Evolutionary conservation across 2,797 vertebrate species (phyloP).

Genomic region (Petrocephalus schoutedeni): DNA sequence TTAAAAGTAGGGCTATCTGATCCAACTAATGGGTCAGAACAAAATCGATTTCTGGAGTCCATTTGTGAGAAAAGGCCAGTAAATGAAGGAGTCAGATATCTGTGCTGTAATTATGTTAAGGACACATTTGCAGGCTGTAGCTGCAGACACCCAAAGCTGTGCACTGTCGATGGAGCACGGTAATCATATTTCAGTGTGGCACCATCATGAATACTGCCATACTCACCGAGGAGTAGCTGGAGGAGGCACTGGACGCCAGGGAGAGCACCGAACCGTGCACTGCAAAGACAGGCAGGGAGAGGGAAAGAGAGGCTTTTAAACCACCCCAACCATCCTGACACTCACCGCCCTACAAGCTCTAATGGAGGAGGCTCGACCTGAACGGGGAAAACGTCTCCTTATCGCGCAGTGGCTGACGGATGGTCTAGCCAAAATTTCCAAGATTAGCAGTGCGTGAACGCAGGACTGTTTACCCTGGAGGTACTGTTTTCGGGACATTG

Average conservation of each 20-base stretch:
- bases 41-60: not conserved
- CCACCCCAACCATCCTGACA: not conserved
- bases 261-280: constrained; percentile 93
- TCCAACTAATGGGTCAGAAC: not conserved
- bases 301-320: not conserved
- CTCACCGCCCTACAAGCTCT: not conserved
- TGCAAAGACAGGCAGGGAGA: constrained; percentile 50
- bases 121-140: not conserved
- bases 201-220: not conserved
- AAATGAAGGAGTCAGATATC: not conserved
- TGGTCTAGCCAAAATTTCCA: not conserved
- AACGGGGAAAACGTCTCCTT: not conserved
- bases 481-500: not conserved
- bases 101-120: not conserved
- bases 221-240: constrained; percentile 93
- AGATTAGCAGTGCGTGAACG: not conserved
- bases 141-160: not conserved
- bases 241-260: constrained; percentile 90
- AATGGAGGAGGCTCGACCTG: not conserved
- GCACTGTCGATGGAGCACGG: not conserved
- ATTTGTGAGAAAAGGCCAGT: not conserved
- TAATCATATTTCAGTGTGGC: not conserved
- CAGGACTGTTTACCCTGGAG: not conserved
- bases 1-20: not conserved
- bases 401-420: not conserved